Conservation (phyloP, 2,888 invertebrate species). For the Orthonevra nobilis region DNA sequence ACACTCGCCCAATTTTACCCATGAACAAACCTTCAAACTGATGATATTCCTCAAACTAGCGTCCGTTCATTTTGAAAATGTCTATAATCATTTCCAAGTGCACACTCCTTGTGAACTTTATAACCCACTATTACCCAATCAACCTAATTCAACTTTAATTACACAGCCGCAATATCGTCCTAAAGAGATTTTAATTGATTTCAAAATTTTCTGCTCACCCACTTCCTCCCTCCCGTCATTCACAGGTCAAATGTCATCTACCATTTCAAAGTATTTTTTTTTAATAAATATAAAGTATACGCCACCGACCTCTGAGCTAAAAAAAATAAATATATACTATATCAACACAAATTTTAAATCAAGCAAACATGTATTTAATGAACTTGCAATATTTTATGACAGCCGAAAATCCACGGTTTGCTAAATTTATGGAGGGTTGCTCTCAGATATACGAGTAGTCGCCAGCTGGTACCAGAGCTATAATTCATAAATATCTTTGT, state of each 20-base stretch:
- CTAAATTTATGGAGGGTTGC: constrained; percentile 43
- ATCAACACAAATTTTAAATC: too few relatives aligned
- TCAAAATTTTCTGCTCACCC: not conserved
- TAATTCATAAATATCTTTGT: constrained; percentile 62
- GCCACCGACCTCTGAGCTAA: constrained; percentile 1
- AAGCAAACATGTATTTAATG: constrained; percentile 49
- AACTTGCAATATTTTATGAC: constrained; percentile 45
- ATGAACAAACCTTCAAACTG: too few relatives aligned
- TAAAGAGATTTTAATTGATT: constrained; percentile 25
- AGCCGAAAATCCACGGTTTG: constrained; percentile 48
- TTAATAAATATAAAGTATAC: constrained; percentile 26
- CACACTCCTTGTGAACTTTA: not conserved
- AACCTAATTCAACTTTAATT: constrained; percentile 17
- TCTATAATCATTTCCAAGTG: not conserved
- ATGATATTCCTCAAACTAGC: not conserved
- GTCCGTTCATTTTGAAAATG: not conserved
- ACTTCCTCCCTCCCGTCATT: not conserved
- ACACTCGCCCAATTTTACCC: too few relatives aligned
- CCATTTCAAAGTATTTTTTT: too few relatives aligned
- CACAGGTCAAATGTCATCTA: too few relatives aligned
- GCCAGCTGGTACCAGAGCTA: constrained; percentile 63
- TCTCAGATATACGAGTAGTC: constrained; percentile 45
- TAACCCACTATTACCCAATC: constrained; percentile 4
- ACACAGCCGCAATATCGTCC: constrained; percentile 3
- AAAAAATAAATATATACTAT: too few relatives aligned